Evolutionary conservation across 2,797 vertebrate genomes (phyloP).

Genomic region (Lacerta viridis): DNA sequence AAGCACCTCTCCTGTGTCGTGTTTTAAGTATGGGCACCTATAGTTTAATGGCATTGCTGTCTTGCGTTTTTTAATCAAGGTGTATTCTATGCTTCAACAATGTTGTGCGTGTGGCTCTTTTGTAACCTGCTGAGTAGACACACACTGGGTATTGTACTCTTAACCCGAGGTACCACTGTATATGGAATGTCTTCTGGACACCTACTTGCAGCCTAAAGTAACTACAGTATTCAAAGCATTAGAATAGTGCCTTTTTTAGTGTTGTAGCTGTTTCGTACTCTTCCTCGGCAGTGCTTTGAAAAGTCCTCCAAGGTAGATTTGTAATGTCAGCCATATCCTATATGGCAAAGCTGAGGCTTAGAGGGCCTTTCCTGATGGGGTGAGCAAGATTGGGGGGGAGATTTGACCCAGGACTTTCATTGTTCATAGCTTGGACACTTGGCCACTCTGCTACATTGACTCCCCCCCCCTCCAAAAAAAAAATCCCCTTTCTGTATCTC

Average conservation of each 20-base stretch:
- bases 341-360: not conserved
- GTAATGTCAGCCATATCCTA: not conserved
- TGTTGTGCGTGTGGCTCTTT: no score
- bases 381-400: not conserved
- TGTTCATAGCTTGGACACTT: not conserved
- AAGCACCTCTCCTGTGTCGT: not conserved
- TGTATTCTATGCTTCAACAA: no score
- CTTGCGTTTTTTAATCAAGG: not conserved
- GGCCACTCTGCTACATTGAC: conserved; percentile 26
- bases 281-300: not conserved
- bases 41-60: not conserved
- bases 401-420: not conserved
- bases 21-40: no score
- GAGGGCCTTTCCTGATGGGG: not conserved
- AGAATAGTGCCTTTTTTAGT: not conserved
- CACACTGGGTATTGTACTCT: no score
- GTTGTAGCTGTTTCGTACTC: not conserved
- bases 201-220: not conserved
- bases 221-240: not conserved
- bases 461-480: not conserved
- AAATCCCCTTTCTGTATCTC: not conserved
- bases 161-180: no score
- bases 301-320: not conserved
- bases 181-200: not conserved
- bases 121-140: no score